A percentile compares a stretch with the other conserved stretches of the same genome.
These are phyloP conservation scores for Cyrtodaria siliqua DNA, from an alignment of 2,888 invertebrate species.

Conservation along the genomic window DNA sequence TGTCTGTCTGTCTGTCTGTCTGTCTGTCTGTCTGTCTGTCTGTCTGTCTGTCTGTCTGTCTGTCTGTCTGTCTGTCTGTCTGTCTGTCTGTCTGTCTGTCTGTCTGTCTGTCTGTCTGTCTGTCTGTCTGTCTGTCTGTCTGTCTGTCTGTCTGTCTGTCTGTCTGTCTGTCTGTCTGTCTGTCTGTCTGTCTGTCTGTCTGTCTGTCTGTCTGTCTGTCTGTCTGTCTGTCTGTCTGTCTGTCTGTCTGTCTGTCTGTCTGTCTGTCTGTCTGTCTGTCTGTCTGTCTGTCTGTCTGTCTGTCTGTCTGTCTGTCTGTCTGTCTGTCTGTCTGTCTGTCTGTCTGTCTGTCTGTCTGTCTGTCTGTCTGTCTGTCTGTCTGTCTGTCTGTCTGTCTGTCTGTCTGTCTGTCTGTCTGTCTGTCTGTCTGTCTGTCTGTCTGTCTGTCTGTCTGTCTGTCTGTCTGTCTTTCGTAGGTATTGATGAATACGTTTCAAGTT, in stretches of 20 bases:
- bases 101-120: slow-evolving; percentile 3
- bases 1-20: slow-evolving; percentile 3
- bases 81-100: slow-evolving; percentile 3
- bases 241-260: slow-evolving; percentile 3
- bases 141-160: slow-evolving; percentile 3
- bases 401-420: slow-evolving; percentile 3
- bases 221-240: slow-evolving; percentile 3
- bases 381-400: slow-evolving; percentile 3
- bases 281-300: slow-evolving; percentile 1
- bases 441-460: neutral
- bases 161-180: slow-evolving; percentile 3
- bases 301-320: no score
- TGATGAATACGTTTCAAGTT: no score
- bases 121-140: slow-evolving; percentile 3
- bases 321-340: slow-evolving; percentile 3
- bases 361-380: slow-evolving; percentile 3
- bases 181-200: no score
- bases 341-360: slow-evolving; percentile 3
- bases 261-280: slow-evolving; percentile 3
- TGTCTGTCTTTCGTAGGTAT: no score
- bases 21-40: slow-evolving; percentile 3
- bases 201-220: no score
- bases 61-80: slow-evolving; percentile 3
- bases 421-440: slow-evolving; percentile 3
- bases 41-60: slow-evolving; percentile 3